Evolutionary conservation across 2,888 invertebrate species (phyloP).

Genomic region (Choreutis nemorana): DNA sequence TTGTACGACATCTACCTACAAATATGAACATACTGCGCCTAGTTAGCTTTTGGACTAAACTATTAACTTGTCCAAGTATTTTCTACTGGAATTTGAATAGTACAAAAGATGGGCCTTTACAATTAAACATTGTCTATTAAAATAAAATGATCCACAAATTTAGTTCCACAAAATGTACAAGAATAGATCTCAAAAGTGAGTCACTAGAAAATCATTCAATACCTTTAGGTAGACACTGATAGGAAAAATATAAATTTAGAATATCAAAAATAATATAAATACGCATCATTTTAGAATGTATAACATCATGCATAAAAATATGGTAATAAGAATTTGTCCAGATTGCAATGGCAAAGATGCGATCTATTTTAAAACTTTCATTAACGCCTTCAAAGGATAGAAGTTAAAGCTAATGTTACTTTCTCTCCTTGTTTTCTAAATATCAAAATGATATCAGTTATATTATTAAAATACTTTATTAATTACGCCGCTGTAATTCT

Average conservation of each 20-base stretch:
- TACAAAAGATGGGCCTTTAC: too few species aligned
- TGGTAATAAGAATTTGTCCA: slow-evolving; percentile 25
- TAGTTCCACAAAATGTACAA: slow-evolving; percentile 33
- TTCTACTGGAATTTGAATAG: too few species aligned
- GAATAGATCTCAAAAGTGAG: slow-evolving; percentile 51
- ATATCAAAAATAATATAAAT: slow-evolving; percentile 64
- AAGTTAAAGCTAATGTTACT: slow-evolving; percentile 13
- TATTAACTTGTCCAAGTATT: too few species aligned
- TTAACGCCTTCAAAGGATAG: slow-evolving; percentile 13
- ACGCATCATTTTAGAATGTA: slow-evolving; percentile 30
- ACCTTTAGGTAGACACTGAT: slow-evolving; percentile 48
- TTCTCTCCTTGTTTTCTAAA: slow-evolving; percentile 4
- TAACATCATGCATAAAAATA: slow-evolving; percentile 40
- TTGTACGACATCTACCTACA: slow-evolving; percentile 21
- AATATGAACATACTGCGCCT: too few species aligned
- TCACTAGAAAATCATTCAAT: slow-evolving; percentile 33
- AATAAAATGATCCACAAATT: slow-evolving; percentile 40
- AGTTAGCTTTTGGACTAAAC: too few species aligned
- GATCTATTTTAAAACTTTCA: slow-evolving; percentile 3
- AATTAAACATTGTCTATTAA: too few species aligned
- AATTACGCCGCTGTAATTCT: too few species aligned
- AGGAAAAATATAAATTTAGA: slow-evolving; percentile 56
- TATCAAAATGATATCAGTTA: background rate
- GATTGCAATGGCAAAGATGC: slow-evolving; percentile 17
- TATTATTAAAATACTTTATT: background rate